Evolutionary conservation across 1,140 invertebrate species (phyloP).

Genomic region (Latrodectus geometricus): DNA sequence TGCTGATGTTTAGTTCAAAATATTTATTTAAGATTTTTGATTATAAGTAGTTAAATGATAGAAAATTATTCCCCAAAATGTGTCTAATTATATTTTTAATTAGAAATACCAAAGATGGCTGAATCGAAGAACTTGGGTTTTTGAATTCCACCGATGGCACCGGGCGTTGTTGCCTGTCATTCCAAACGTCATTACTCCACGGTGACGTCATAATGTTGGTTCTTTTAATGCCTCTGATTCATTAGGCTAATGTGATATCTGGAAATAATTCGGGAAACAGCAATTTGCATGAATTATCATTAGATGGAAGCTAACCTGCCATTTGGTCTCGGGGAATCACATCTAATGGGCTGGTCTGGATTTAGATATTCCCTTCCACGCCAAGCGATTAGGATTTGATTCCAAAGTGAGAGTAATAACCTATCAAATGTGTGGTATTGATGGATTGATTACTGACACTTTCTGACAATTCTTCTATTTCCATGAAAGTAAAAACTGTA

Average conservation of each 20-base stretch:
- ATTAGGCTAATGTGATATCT: constrained; percentile 57
- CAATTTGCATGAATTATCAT: constrained; percentile 59
- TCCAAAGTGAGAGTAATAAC: not conserved
- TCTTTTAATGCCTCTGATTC: constrained; percentile 58
- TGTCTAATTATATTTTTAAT: no score
- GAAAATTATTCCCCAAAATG: no score
- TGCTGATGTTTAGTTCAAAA: no score
- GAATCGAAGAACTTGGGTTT: not conserved
- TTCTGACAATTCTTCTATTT: no score
- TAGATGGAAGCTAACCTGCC: constrained; percentile 19
- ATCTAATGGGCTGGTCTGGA: constrained; percentile 12
- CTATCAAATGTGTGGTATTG: not conserved
- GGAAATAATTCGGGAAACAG: constrained; percentile 46
- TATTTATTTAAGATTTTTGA: no score
- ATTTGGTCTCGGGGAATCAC: constrained; percentile 9
- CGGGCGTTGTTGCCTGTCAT: constrained; percentile 45
- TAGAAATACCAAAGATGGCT: constrained; percentile 28
- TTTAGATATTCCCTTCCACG: not conserved
- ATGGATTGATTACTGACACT: not conserved
- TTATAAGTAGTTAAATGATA: no score
- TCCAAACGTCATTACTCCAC: constrained; percentile 48
- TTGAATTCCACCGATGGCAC: not conserved
- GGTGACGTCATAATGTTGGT: constrained; percentile 58
- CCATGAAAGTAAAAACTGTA: no score
- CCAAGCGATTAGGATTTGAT: not conserved